Evolutionary conservation across 1,140 invertebrate genomes (phyloP), one percentile per base, ranked within the genome.

Genomic region (Ericerus pela): DNA sequence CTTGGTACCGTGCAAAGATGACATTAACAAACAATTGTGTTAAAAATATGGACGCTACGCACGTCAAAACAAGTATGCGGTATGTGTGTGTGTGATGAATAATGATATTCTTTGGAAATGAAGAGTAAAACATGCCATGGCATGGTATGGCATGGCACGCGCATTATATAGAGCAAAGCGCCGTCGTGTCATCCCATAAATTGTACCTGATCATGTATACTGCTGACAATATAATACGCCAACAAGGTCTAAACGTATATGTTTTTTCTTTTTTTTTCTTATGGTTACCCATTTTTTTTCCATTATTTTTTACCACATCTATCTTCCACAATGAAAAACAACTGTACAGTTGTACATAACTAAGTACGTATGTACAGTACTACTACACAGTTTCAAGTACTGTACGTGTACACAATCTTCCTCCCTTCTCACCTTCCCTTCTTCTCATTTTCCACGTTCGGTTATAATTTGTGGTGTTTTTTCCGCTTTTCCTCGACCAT

Each of bases 21-120:
- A 47, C 41, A 47, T 47, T 47, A 47, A 47, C 41, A 47, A 47
- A 47, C 41, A 47, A 47, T 47, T 47, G 41, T 24, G 41, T 47
- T 47, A 47, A 47, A 47, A 47, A 47, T 47, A 47, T 47, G 41
- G 41, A 47, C 41, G 41, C 41, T 47, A 47, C 41, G 41, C 41
- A 47, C 41, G 41, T 47, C 41, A 47, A 47, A 47, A 47, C 16
- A 47, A 24, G 41, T 47, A 47, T 6, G 26, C 41, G 41, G 41
- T 24, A 24, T 47, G 41, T 47, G 41, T 18, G 41, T 24, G 41
- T 47, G 41, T 47, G 41, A 47, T 47, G 41, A 47, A 47, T 47
- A 47, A 47, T 47, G 41, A 47, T 47, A 47, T 47, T 47, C 41
- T 47, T 47, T 47, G 41, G 20, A 47, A 47, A 47, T 47, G 41